Conservation (phyloP, 2,797 vertebrate species). For the Oreonectes daqikongensis region DNA sequence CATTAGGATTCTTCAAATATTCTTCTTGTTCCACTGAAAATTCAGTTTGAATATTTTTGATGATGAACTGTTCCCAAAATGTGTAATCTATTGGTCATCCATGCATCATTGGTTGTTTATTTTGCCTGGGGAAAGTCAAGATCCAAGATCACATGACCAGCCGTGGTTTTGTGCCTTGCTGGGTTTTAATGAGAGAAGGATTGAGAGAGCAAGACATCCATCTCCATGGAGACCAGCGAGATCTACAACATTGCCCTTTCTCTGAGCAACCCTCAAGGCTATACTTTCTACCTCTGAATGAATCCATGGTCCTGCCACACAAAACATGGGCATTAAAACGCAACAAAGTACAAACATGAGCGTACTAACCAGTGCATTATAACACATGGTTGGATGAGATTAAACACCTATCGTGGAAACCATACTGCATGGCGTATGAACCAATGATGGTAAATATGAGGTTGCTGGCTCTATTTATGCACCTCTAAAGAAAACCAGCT, state of each 20-base stretch:
- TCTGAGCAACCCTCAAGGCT: conserved; percentile 46
- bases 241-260: conserved; percentile 47
- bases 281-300: conserved; percentile 38
- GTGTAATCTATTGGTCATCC: not conserved
- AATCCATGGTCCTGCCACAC: not conserved
- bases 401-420: not conserved
- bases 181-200: conserved; percentile 52
- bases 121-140: not conserved
- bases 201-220: conserved; percentile 48
- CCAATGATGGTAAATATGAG: not conserved
- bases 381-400: not conserved
- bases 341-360: not conserved
- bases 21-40: not conserved
- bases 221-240: conserved; percentile 61
- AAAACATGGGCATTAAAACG: not conserved
- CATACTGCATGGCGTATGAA: not conserved
- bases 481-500: not conserved
- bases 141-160: conserved; percentile 13
- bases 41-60: not conserved
- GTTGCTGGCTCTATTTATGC: not conserved
- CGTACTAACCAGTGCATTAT: not conserved
- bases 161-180: conserved; percentile 23
- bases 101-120: not conserved
- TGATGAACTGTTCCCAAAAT: not conserved
- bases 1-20: not conserved